These are phyloP conservation scores for Drosophila takahashii DNA, from an alignment of 1,140 invertebrate species.

Conservation along the genomic window DNA sequence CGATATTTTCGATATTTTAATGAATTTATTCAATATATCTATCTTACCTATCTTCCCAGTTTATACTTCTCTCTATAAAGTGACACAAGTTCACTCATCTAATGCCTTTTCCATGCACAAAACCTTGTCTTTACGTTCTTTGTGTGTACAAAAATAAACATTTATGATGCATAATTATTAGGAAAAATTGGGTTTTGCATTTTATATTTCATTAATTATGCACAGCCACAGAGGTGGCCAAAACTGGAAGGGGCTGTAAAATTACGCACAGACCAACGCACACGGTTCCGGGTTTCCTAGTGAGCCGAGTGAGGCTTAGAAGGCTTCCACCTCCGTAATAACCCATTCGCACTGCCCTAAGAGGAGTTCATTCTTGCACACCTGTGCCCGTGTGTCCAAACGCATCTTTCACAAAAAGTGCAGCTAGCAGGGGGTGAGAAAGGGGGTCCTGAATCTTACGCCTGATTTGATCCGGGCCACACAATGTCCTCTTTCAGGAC, in stretches of 20 bases:
- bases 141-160: slow-evolving; percentile 47
- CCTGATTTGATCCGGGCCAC: slow-evolving; percentile 65
- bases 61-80: too few relatives aligned
- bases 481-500: slow-evolving; percentile 23
- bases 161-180: slow-evolving; percentile 55
- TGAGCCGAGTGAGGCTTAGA: neutral
- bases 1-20: too few relatives aligned
- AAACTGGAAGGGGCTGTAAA: slow-evolving; percentile 3
- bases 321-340: neutral
- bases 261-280: slow-evolving; percentile 80
- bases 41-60: too few relatives aligned
- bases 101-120: neutral
- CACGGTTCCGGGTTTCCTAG: slow-evolving; percentile 26
- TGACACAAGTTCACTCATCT: neutral
- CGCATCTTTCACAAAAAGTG: slow-evolving; percentile 56
- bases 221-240: slow-evolving; percentile 40
- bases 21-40: too few relatives aligned
- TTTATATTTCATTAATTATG: slow-evolving; percentile 83
- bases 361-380: slow-evolving; percentile 11
- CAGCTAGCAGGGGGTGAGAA: neutral
- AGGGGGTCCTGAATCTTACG: slow-evolving; percentile 52
- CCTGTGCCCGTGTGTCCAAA: slow-evolving; percentile 24
- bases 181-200: slow-evolving; percentile 66
- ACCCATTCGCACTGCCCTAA: too few relatives aligned
- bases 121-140: neutral